These are phyloP conservation scores for Norana najaformis DNA, from an alignment of 2,888 invertebrate species.

Conservation along the genomic window DNA sequence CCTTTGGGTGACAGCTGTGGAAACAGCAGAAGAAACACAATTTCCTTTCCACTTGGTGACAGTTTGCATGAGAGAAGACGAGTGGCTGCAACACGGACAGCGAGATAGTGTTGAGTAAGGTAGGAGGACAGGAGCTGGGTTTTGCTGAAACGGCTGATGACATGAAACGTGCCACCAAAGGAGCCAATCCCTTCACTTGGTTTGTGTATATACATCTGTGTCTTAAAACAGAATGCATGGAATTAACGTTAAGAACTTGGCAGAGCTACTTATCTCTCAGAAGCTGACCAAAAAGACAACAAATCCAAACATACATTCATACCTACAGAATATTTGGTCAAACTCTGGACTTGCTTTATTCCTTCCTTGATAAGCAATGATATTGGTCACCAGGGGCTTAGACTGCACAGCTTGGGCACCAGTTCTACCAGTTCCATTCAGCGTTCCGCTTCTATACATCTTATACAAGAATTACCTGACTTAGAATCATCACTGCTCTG, in stretches of 20 bases:
- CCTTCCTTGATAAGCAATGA: no score
- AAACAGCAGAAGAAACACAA: slow-evolving; percentile 5
- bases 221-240: background rate
- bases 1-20: background rate
- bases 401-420: no score
- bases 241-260: background rate
- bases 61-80: background rate
- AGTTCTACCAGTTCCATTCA: no score
- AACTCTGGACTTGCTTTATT: no score
- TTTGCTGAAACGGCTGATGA: background rate
- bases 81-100: background rate
- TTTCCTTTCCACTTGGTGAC: slow-evolving; percentile 20
- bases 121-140: background rate
- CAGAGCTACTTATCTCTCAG: no score
- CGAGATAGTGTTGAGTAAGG: background rate
- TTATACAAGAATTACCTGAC: no score
- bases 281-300: no score
- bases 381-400: no score
- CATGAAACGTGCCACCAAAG: background rate
- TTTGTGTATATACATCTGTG: background rate
- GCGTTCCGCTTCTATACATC: no score
- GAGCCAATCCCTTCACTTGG: background rate
- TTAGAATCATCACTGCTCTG: no score
- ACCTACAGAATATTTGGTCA: no score
- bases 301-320: no score